Conservation (phyloP, 2,888 invertebrate genomes). For the Tipula confusa region DNA sequence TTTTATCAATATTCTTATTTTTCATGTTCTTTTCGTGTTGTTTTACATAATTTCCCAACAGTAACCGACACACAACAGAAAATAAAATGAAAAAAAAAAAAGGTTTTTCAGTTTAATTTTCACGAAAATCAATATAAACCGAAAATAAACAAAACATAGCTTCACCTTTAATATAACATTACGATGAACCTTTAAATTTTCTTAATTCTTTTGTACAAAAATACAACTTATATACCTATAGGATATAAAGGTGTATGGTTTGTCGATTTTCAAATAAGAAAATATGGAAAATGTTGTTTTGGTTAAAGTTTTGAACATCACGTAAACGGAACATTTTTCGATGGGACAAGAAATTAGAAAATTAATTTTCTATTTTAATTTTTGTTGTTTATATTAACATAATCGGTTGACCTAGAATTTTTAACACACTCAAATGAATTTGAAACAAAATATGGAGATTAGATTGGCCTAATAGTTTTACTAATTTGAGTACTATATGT, state of each 20-base stretch:
- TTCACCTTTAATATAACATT: not conserved
- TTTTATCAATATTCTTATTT: not conserved
- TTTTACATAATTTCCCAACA: not conserved
- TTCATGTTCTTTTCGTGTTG: not conserved
- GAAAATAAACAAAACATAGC: not conserved
- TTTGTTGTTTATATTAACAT: not conserved
- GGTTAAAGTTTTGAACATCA: not conserved
- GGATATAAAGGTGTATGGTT: not conserved
- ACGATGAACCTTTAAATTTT: not conserved
- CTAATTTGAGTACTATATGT: no score
- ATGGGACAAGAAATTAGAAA: not conserved
- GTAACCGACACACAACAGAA: not conserved
- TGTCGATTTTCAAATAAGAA: not conserved
- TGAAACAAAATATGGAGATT: no score
- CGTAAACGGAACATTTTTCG: not conserved
- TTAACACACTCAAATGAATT: no score
- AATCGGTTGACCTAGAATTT: not conserved
- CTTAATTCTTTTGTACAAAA: not conserved
- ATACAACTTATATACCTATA: not conserved
- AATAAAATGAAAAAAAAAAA: not conserved
- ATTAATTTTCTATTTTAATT: not conserved
- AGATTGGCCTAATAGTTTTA: no score
- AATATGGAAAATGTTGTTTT: not conserved
- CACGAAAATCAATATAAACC: not conserved
- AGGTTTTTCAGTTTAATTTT: not conserved